phyloP scores from a whole-genome alignment of 1,140 invertebrate genomes.

The Helicoverpa armigera region DNA sequence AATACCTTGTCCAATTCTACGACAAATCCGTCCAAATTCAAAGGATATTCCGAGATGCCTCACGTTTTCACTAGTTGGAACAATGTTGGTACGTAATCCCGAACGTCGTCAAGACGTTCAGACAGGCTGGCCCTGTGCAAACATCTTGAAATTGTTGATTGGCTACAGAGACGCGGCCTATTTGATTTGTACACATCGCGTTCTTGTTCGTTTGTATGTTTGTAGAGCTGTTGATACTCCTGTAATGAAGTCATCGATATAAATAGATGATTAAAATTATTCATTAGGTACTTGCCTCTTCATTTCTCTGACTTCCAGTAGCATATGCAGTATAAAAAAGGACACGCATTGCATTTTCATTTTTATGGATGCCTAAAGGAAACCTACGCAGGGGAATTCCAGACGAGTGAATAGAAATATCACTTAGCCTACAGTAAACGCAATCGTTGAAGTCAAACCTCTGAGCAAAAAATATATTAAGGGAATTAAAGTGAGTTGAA shows the following conservation, averaged over 20 bases:
- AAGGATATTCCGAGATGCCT: constrained; percentile 23
- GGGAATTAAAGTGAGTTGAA: neutral
- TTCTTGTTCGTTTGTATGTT: constrained; percentile 41
- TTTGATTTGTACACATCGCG: constrained; percentile 78
- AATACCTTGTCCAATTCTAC: constrained; percentile 13
- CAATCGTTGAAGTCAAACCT: too few relatives aligned
- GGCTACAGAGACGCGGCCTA: constrained; percentile 71
- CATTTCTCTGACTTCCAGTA: too few relatives aligned
- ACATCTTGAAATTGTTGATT: constrained; percentile 81
- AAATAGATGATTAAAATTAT: neutral
- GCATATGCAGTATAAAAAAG: too few relatives aligned
- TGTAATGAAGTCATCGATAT: too few relatives aligned
- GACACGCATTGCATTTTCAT: too few relatives aligned
- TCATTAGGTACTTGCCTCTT: too few relatives aligned
- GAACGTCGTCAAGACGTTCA: constrained; percentile 40
- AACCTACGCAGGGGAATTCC: too few relatives aligned
- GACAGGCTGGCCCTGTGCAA: constrained; percentile 61
- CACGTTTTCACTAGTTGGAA: constrained; percentile 24
- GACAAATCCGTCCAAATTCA: constrained; percentile 17
- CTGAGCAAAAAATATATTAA: too few relatives aligned
- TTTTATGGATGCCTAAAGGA: too few relatives aligned
- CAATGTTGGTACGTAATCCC: constrained; percentile 19
- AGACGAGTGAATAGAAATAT: too few relatives aligned
- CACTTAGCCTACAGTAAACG: too few relatives aligned
- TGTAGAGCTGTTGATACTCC: constrained; percentile 62